Evolutionary conservation across 2,113 vertebrate species (phyloP).

Genomic region (Noturus placidus): DNA sequence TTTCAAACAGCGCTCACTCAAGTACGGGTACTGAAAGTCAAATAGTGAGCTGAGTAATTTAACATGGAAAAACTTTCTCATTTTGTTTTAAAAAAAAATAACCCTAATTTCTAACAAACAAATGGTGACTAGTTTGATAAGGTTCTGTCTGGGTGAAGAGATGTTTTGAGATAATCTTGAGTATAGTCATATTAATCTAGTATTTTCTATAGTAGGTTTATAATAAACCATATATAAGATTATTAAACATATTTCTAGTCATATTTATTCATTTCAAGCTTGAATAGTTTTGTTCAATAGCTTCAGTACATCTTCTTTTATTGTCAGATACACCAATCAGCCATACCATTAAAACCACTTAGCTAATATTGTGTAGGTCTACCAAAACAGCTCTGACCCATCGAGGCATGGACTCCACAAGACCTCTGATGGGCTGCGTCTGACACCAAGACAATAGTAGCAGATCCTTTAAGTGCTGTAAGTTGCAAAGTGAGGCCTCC

Average conservation of each 20-base stretch:
- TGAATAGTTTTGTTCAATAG: background rate
- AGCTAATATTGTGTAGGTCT: too few species aligned
- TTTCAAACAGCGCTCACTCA: slow-evolving; percentile 7
- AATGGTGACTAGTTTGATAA: background rate
- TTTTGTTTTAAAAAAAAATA: background rate
- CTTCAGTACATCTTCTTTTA: background rate
- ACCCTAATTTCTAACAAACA: background rate
- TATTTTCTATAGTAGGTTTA: background rate
- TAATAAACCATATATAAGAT: background rate
- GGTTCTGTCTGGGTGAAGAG: background rate
- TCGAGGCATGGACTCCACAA: too few species aligned
- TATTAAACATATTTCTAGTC: background rate
- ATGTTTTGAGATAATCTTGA: background rate
- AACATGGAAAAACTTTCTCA: slow-evolving; percentile 25
- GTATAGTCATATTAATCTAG: background rate
- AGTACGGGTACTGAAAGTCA: slow-evolving; percentile 39
- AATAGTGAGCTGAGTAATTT: slow-evolving; percentile 27
- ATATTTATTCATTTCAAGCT: background rate
- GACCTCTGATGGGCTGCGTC: too few species aligned
- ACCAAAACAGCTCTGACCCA: too few species aligned
- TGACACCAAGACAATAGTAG: too few species aligned
- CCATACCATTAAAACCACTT: too few species aligned
- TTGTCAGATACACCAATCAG: too few species aligned
- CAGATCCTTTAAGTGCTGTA: too few species aligned
- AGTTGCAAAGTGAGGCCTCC: too few species aligned